Base-by-base conservation (phyloP, 2,113 vertebrate genomes). In the Chunga burmeisteri region DNA sequence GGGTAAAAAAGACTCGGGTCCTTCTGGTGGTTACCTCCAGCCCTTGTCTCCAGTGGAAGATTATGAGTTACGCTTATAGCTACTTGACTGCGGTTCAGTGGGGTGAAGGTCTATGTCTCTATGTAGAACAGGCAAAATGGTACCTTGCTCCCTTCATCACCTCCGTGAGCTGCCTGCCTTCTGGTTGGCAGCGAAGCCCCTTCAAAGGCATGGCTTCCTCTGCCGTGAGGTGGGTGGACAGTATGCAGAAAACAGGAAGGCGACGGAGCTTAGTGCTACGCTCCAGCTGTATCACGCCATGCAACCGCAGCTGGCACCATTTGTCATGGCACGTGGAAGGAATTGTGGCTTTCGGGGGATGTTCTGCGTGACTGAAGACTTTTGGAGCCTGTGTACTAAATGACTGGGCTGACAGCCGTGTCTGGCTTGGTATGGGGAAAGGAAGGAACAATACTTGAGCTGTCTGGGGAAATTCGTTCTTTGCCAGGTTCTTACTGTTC, bases 281-380 rank as follows among this genome's bases (percentile, higher is more conserved):
- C 66, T 67, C 18, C 46, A 68, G 86, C 94, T 96, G 36, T 46
- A 42, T 42, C 63, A 73, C 4, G 38, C 29, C 79, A 36, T 32
- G 27, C 0, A 0, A 25, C 62, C 0, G 0, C 63, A 63, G 34
- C 23, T 71, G 81, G 62, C 44, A 58, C 29, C 42, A 49, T 86
- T 72, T 52, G 25, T 89, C 55, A 62, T 11, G 16, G 47, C 42
- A 85, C 1, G 0, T 42, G 84, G 79, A 53, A 74, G 36, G 58
- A 91, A 68, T 52, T 72, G 26, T 75, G 73, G 61, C 73, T 79
- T 93, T 89, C 70, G 40, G 30, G 49, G 38, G 14, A 38, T 23
- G 62, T 66, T 94, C 83, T 81, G 36, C 10, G 1, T 73, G 36
- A 81, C 65, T 78, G 50, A 86, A 81, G 38, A 30, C 11, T 84